These are phyloP conservation scores for Ormyrus nitidulus DNA, from an alignment of 2,888 invertebrate species.

Conservation along the genomic window DNA sequence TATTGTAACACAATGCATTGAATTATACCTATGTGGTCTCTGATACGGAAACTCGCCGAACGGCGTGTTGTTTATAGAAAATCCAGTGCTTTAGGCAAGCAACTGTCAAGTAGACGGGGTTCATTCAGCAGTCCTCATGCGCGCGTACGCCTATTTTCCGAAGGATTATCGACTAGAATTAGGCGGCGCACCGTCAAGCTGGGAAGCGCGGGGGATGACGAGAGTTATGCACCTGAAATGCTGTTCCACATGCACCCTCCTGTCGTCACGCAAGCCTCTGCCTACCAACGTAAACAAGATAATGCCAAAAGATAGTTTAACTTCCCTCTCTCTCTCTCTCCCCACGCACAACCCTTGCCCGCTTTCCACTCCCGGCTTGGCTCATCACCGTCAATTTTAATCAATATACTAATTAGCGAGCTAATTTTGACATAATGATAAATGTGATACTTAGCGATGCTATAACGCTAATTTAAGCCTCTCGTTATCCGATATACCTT, in stretches of 20 bases:
- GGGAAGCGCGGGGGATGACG: conserved; percentile 17
- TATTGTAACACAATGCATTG: too few species aligned
- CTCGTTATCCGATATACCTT: too few species aligned
- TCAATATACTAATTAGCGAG: conserved; percentile 40
- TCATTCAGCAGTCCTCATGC: background rate
- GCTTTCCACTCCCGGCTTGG: background rate
- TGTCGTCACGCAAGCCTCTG: conserved; percentile 52
- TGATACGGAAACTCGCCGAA: too few species aligned
- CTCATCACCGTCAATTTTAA: conserved; percentile 30
- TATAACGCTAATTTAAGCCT: background rate
- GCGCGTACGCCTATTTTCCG: conserved; percentile 56
- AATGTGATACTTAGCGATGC: conserved; percentile 10
- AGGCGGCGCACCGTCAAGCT: conserved; percentile 37
- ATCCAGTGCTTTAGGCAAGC: too few species aligned
- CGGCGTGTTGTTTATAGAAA: too few species aligned
- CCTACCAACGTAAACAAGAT: conserved; percentile 63
- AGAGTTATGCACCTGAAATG: conserved; percentile 67
- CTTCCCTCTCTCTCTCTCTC: conserved; percentile 3
- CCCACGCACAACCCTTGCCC: background rate
- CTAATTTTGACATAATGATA: conserved; percentile 40
- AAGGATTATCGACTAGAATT: conserved; percentile 62
- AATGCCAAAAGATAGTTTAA: conserved; percentile 62
- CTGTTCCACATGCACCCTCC: conserved; percentile 65
- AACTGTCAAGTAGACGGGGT: too few species aligned
- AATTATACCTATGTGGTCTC: too few species aligned